A percentile compares a stretch with the other conserved stretches of the same genome.
Conservation (phyloP, 2,113 vertebrate genomes). For the Sphyrna mokarran region DNA sequence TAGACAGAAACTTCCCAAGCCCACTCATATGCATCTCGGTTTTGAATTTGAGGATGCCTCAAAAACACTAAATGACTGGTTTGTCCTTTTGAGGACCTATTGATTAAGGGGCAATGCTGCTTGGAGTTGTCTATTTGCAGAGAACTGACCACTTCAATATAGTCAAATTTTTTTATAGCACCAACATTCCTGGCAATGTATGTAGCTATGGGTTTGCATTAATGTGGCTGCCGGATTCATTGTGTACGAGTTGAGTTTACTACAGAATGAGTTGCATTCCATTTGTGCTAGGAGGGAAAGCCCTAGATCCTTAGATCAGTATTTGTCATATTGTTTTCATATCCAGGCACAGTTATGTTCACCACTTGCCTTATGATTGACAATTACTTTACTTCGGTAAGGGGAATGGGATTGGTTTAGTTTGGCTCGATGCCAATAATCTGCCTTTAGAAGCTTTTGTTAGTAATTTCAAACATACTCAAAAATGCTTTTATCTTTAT, state of each 20-base stretch:
- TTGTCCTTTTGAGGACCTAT: neutral
- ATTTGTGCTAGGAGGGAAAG: neutral
- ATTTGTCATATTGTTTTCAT: neutral
- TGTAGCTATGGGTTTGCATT: neutral
- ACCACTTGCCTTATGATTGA: conserved; percentile 20
- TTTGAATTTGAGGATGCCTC: neutral
- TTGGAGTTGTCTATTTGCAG: neutral
- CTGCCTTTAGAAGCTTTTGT: conserved; percentile 24
- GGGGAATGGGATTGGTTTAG: neutral
- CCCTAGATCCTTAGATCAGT: neutral
- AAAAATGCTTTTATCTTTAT: conserved; percentile 37
- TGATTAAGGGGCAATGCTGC: neutral
- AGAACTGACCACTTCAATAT: neutral
- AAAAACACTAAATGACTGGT: neutral
- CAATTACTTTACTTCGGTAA: neutral
- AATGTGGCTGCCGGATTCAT: neutral
- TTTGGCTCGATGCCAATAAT: conserved; percentile 16
- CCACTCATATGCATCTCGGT: neutral
- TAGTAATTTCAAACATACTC: conserved; percentile 31
- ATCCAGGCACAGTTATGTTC: neutral
- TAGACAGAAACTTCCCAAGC: too few relatives aligned
- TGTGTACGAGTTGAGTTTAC: neutral
- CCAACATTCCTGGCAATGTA: neutral
- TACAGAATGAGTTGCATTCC: neutral
- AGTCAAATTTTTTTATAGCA: neutral